These are phyloP conservation scores for Doris montereyensis DNA, from an alignment of 2,888 invertebrate species.

Conservation along the genomic window DNA sequence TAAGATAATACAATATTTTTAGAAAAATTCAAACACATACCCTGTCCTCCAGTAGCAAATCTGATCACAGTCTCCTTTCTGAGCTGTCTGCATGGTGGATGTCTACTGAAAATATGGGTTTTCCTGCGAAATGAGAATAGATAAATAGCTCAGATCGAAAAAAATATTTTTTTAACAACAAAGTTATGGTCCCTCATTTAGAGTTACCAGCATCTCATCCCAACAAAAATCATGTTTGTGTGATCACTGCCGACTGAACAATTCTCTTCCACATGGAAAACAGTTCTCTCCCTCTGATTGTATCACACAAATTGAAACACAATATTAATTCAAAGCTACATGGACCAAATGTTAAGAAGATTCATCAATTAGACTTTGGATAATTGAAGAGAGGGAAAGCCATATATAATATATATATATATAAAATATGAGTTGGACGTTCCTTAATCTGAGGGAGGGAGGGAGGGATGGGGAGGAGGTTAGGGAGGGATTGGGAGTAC, in stretches of 20 bases:
- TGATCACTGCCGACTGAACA: no score
- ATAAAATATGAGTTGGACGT: neutral
- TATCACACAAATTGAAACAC: no score
- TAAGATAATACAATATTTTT: no score
- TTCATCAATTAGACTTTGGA: neutral
- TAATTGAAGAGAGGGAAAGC: neutral
- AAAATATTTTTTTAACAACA: neutral
- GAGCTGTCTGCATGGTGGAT: conserved; percentile 97
- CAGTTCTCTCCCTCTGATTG: neutral
- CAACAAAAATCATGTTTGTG: neutral
- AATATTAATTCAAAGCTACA: no score
- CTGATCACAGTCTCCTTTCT: no score
- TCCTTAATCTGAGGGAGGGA: neutral
- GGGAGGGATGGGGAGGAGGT: neutral
- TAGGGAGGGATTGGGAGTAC: neutral
- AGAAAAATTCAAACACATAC: conserved; percentile 71
- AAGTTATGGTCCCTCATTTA: neutral
- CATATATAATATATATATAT: neutral
- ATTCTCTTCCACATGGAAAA: neutral
- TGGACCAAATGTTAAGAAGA: neutral
- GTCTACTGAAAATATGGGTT: conserved; percentile 94
- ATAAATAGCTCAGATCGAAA: neutral
- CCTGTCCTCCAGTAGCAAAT: conserved; percentile 85
- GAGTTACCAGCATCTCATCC: neutral
- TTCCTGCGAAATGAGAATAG: conserved; percentile 57